Conservation (phyloP, 2,797 vertebrate genomes). For the Hapalemur alaotrensis region DNA sequence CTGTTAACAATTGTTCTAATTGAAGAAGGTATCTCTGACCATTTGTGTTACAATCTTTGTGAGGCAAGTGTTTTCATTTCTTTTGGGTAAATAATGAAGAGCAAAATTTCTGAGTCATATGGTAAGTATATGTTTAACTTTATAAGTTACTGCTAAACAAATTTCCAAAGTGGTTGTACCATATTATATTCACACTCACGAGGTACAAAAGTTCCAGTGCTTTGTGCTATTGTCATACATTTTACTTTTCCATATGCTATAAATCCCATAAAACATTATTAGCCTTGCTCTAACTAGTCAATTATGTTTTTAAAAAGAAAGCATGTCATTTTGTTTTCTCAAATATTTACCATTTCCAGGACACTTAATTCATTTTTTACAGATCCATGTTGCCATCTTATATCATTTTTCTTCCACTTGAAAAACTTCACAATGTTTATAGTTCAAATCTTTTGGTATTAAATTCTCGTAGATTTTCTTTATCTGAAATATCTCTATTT, state of each 20-base stretch:
- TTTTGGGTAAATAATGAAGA: not conserved
- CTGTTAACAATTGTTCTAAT: not conserved
- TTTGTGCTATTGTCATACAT: not conserved
- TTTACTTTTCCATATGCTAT: not conserved
- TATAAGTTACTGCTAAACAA: not conserved
- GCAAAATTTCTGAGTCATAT: not conserved
- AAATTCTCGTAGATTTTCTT: not conserved
- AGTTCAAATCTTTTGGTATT: not conserved
- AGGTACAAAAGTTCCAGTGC: not conserved
- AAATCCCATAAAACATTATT: not conserved
- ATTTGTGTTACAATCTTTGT: not conserved
- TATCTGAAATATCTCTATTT: not conserved
- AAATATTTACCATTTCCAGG: not conserved
- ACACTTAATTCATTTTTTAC: not conserved
- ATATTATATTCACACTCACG: not conserved
- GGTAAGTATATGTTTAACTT: not conserved
- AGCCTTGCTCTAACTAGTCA: not conserved
- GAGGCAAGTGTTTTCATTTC: not conserved
- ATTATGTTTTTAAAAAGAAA: not conserved
- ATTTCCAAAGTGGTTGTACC: not conserved
- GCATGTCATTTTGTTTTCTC: not conserved
- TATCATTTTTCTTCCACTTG: not conserved
- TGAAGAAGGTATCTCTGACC: not conserved
- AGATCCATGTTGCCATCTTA: not conserved
- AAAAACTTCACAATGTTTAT: not conserved